These are phyloP conservation scores for Conus ventricosus DNA, from an alignment of 1,140 invertebrate genomes.

Conservation along the genomic window DNA sequence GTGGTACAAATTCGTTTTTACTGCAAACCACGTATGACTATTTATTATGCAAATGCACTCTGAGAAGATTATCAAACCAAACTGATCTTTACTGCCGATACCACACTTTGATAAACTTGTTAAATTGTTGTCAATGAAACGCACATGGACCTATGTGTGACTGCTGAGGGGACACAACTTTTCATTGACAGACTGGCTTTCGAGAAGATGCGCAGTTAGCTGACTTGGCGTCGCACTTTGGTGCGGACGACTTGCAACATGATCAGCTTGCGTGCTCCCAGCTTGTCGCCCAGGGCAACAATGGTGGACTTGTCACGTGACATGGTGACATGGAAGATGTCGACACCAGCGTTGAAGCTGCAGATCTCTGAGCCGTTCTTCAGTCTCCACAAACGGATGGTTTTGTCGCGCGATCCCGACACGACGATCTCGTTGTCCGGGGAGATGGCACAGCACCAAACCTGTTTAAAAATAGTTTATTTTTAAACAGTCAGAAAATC, in stretches of 20 bases:
- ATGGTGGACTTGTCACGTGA: slow-evolving; percentile 72
- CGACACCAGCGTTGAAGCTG: slow-evolving; percentile 70
- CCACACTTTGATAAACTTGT: background rate
- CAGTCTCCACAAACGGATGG: slow-evolving; percentile 73
- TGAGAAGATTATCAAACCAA: too few species aligned
- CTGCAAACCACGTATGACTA: too few species aligned
- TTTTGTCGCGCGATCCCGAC: slow-evolving; percentile 72
- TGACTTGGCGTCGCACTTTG: slow-evolving; percentile 62
- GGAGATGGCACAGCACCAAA: slow-evolving; percentile 71
- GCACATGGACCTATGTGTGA: background rate
- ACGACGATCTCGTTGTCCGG: slow-evolving; percentile 72
- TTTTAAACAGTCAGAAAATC: background rate
- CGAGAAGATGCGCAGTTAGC: background rate
- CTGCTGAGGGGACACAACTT: background rate
- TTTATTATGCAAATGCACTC: too few species aligned
- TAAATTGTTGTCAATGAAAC: background rate
- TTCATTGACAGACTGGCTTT: background rate
- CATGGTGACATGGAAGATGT: slow-evolving; percentile 73
- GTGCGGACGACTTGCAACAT: slow-evolving; percentile 74
- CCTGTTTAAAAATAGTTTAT: slow-evolving; percentile 54
- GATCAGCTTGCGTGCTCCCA: slow-evolving; percentile 72
- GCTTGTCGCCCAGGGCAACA: slow-evolving; percentile 74
- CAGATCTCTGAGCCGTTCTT: slow-evolving; percentile 69
- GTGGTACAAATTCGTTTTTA: too few species aligned
- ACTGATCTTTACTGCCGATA: background rate